phyloP scores from a whole-genome alignment of 2,888 invertebrate genomes.

The Phalera bucephala region DNA sequence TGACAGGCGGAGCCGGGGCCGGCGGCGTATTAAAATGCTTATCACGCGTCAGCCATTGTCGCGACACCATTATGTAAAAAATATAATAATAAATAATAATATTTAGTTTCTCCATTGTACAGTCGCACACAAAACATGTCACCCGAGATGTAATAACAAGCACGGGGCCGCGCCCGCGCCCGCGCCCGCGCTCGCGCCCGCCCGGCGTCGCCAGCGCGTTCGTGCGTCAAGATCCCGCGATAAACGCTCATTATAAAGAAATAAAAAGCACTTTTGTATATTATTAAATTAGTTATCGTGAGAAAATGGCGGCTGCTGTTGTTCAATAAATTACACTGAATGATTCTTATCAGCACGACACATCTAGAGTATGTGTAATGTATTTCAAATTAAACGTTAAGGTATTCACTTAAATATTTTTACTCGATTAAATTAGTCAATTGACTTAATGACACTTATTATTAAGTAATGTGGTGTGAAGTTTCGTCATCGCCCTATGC shows the following conservation, averaged over 20 bases:
- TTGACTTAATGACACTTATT: too few species aligned
- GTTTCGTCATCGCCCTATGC: too few species aligned
- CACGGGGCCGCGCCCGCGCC: constrained; percentile 15
- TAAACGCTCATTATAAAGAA: constrained; percentile 30
- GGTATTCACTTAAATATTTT: too few species aligned
- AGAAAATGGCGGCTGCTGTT: neutral
- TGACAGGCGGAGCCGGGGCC: constrained; percentile 14
- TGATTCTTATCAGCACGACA: neutral
- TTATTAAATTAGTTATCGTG: constrained; percentile 1
- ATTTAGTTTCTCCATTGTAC: constrained; percentile 40
- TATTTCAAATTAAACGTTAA: too few species aligned
- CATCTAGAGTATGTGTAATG: too few species aligned
- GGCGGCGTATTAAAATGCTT: constrained; percentile 35
- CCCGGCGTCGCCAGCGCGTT: constrained; percentile 6
- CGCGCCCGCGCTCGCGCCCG: constrained; percentile 5
- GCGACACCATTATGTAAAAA: constrained; percentile 41
- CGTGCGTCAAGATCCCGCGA: constrained; percentile 32
- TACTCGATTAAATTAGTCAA: too few species aligned
- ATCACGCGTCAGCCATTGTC: constrained; percentile 36
- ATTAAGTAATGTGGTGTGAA: too few species aligned
- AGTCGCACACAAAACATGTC: constrained; percentile 32
- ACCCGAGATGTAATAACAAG: constrained; percentile 26
- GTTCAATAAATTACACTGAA: neutral
- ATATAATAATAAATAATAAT: constrained; percentile 45
- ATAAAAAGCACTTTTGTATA: constrained; percentile 24